Conservation (phyloP, 1,140 invertebrate genomes). For the Bombyx mandarina region DNA sequence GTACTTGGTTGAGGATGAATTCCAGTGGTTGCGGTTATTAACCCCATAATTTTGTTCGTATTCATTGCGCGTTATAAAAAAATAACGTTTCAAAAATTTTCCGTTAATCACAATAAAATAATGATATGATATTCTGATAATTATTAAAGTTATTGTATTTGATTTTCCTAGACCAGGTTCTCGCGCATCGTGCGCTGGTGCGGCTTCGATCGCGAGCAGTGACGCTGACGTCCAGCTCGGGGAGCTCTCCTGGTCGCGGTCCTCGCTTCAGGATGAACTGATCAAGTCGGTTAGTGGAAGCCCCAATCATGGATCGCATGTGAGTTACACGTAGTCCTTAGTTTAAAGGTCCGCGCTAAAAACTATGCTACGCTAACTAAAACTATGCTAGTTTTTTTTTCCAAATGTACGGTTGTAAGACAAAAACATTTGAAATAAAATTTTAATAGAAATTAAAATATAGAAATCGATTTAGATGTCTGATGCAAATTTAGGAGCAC, state of each 20-base stretch:
- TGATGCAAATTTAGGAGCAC: no score
- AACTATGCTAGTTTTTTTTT: not conserved
- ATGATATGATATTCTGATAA: no score
- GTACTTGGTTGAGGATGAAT: no score
- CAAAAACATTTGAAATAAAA: no score
- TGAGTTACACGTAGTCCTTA: conserved; percentile 29
- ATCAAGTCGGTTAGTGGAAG: conserved; percentile 73
- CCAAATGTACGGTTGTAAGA: no score
- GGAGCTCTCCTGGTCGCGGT: conserved; percentile 75
- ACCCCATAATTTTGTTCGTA: no score
- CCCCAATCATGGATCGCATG: conserved; percentile 44
- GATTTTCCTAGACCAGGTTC: conserved; percentile 51
- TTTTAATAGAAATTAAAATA: no score
- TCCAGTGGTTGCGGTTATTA: no score
- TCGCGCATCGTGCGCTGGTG: conserved; percentile 57
- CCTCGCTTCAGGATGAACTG: conserved; percentile 77
- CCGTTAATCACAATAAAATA: no score
- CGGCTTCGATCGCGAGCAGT: conserved; percentile 52
- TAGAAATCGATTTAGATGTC: no score
- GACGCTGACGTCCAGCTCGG: conserved; percentile 50
- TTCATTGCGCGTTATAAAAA: no score
- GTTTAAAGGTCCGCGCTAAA: not conserved
- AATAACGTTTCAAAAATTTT: no score
- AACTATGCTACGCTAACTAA: not conserved
- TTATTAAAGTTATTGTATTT: not conserved